A percentile compares a stretch with the other conserved stretches of the same genome.
Evolutionary conservation across 1,140 invertebrate species (phyloP).

Genomic region (Heliconius hermathena): DNA sequence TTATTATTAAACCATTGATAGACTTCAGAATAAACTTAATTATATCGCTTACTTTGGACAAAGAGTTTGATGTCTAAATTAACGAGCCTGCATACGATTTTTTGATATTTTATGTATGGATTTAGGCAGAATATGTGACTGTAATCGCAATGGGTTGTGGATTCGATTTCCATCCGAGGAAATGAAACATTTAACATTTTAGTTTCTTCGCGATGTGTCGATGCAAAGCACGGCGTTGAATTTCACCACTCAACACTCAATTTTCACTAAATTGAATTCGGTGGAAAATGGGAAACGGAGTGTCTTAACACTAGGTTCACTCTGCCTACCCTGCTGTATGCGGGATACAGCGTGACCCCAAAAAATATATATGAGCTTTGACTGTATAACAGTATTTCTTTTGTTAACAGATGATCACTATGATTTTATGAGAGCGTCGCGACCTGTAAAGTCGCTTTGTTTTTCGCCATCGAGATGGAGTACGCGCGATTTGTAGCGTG

Average conservation of each 20-base stretch:
- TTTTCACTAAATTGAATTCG: too few species aligned
- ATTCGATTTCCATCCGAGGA: too few species aligned
- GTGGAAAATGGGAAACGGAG: too few species aligned
- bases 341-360: too few species aligned
- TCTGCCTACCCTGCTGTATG: too few species aligned
- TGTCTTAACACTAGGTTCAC: too few species aligned
- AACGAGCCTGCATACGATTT: neutral
- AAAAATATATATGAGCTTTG: neutral
- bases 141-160: too few species aligned
- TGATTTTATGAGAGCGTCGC: slow-evolving; percentile 66
- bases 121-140: neutral
- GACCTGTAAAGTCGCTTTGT: slow-evolving; percentile 41
- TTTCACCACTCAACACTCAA: too few species aligned
- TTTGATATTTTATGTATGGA: slow-evolving; percentile 7
- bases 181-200: too few species aligned
- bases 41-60: slow-evolving; percentile 13
- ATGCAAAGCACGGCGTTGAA: too few species aligned
- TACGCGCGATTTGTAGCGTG: slow-evolving; percentile 58
- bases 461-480: slow-evolving; percentile 51
- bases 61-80: slow-evolving; percentile 21
- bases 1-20: slow-evolving; percentile 36
- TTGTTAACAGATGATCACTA: slow-evolving; percentile 58
- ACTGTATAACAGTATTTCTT: slow-evolving; percentile 2
- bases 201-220: too few species aligned
- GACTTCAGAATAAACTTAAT: slow-evolving; percentile 9